A percentile compares a stretch with the other conserved stretches of the same genome.
Conservation (phyloP, 1,140 invertebrate species). For the Aphelinus certus region DNA sequence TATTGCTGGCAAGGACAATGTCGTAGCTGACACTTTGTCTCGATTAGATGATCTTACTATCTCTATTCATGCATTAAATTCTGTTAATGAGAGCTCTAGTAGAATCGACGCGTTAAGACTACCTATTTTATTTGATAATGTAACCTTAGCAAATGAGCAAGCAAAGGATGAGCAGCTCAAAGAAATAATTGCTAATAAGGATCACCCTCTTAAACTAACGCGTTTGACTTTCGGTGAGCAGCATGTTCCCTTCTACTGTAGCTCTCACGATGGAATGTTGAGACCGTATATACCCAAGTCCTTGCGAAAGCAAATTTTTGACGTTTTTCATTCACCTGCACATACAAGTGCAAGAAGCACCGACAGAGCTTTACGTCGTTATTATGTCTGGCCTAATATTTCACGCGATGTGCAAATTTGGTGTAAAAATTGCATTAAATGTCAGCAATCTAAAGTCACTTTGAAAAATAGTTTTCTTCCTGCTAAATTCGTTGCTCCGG, state of each 20-base stretch:
- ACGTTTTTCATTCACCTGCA: neutral
- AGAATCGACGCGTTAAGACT: neutral
- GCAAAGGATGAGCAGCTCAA: neutral
- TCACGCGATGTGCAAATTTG: neutral
- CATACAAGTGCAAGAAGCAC: neutral
- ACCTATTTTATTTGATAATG: neutral
- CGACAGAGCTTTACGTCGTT: neutral
- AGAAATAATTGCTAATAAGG: neutral
- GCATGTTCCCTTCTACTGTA: neutral
- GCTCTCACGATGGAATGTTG: neutral
- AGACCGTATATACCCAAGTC: neutral
- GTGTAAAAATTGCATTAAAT: neutral
- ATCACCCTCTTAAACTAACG: neutral
- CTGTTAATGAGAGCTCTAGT: too few species aligned
- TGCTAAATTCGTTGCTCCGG: neutral
- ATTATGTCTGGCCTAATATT: constrained; percentile 1
- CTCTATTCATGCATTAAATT: too few species aligned
- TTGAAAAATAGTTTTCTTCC: neutral
- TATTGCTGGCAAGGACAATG: too few species aligned
- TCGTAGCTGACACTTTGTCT: neutral
- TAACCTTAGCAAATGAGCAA: neutral
- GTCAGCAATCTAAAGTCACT: neutral
- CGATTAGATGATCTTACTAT: too few species aligned
- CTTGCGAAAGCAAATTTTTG: neutral
- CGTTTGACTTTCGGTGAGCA: neutral